Conservation (phyloP, 1,140 invertebrate species). For the Papilio xuthus region DNA sequence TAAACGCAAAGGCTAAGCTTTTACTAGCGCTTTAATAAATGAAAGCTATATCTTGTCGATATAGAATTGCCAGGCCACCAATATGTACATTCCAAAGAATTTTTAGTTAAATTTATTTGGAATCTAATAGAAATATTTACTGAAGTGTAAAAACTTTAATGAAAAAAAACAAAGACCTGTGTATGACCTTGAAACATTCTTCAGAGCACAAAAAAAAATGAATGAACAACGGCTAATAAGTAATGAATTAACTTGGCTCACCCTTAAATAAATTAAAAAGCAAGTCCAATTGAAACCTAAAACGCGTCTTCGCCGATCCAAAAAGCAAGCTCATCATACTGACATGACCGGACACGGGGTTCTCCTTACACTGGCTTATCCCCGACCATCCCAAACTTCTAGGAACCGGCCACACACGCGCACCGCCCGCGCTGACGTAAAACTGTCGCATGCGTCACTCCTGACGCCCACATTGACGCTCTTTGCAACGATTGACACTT, state of each 20-base stretch:
- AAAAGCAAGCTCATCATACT: conserved; percentile 17
- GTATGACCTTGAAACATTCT: background rate
- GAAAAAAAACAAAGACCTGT: no score
- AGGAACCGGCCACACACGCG: conserved; percentile 26
- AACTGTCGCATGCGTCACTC: conserved; percentile 1
- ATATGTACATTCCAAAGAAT: background rate
- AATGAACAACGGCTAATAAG: background rate
- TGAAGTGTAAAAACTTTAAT: no score
- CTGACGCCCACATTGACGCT: conserved; percentile 12
- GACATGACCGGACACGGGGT: conserved; percentile 11
- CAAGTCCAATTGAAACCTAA: conserved; percentile 4
- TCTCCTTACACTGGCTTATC: conserved; percentile 8
- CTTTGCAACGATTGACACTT: conserved; percentile 4
- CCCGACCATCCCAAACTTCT: conserved; percentile 16
- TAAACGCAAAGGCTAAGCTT: conserved; percentile 9
- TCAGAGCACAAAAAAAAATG: background rate
- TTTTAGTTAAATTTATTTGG: background rate
- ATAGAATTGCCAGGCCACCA: background rate
- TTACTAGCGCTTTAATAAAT: conserved; percentile 19
- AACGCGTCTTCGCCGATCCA: background rate
- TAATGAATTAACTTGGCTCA: background rate
- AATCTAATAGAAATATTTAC: background rate
- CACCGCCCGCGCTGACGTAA: background rate
- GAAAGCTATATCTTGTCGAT: background rate
- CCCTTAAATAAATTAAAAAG: conserved; percentile 18